Evolutionary conservation across 2,888 invertebrate genomes (phyloP).

Genomic region (Prenolepis imparis): DNA sequence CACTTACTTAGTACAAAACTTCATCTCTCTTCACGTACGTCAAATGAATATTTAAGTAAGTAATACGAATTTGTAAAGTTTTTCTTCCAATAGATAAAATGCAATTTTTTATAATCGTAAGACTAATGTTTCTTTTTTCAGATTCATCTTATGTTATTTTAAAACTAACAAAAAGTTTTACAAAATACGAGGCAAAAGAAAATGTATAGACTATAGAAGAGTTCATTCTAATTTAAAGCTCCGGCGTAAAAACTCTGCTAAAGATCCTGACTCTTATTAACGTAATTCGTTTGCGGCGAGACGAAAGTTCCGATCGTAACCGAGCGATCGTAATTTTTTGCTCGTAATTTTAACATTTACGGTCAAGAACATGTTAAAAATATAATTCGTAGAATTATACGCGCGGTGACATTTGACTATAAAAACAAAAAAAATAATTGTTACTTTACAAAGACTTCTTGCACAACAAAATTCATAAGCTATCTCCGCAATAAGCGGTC

Average conservation of each 20-base stretch:
- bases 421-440: neutral
- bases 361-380: neutral
- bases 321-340: neutral
- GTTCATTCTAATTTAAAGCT: neutral
- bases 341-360: constrained; percentile 16
- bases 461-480: neutral
- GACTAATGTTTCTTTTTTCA: neutral
- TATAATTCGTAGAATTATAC: neutral
- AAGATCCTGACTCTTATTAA: neutral
- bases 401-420: neutral
- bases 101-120: neutral
- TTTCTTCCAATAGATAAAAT: neutral
- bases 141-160: neutral
- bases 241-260: neutral
- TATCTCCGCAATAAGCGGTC: neutral
- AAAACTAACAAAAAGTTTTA: neutral
- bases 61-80: neutral
- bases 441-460: neutral
- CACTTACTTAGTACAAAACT: too few species aligned
- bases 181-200: neutral
- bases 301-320: neutral
- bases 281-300: neutral
- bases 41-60: neutral
- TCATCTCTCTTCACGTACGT: neutral
- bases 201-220: neutral